Percentiles rank a stretch among this genome's conserved stretches.
Evolutionary conservation across 2,888 invertebrate genomes (phyloP).

Genomic region (Unio pictorum): DNA sequence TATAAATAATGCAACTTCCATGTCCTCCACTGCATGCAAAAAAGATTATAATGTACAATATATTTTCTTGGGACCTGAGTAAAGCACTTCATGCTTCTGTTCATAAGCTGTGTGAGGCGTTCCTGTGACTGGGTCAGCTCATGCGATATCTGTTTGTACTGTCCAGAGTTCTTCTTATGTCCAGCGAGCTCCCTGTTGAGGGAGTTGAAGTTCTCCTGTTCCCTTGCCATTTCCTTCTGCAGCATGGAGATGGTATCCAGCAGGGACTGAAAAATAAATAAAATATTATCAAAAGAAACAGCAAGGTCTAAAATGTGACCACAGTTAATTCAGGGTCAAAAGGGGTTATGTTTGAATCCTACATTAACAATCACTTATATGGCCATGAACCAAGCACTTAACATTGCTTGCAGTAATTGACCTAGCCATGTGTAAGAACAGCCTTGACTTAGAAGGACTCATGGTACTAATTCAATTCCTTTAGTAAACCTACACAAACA

Average conservation of each 20-base stretch:
- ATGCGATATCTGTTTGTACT: conserved; percentile 67
- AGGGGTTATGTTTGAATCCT: no score
- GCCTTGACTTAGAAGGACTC: no score
- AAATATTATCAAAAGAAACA: no score
- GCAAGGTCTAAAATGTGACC: no score
- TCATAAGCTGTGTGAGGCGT: conserved; percentile 69
- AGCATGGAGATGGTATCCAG: conserved; percentile 69
- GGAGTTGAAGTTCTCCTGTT: conserved; percentile 70
- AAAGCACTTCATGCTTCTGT: conserved; percentile 72
- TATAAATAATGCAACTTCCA: background rate
- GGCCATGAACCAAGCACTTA: no score
- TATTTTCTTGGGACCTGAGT: conserved; percentile 61
- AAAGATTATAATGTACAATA: no score
- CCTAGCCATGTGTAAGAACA: no score
- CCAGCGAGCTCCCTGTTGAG: conserved; percentile 62
- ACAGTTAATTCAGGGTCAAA: no score
- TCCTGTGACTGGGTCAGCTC: conserved; percentile 69
- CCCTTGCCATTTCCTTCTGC: conserved; percentile 71
- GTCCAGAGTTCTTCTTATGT: conserved; percentile 58
- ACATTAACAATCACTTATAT: no score
- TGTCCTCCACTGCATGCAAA: background rate
- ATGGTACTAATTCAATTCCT: no score
- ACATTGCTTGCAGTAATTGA: no score
- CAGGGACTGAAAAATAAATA: conserved; percentile 54
- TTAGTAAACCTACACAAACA: no score